Evolutionary conservation across 2,888 invertebrate species (phyloP), one percentile per base, ranked within the genome.

Genomic region (Microplitis deprimator): DNA sequence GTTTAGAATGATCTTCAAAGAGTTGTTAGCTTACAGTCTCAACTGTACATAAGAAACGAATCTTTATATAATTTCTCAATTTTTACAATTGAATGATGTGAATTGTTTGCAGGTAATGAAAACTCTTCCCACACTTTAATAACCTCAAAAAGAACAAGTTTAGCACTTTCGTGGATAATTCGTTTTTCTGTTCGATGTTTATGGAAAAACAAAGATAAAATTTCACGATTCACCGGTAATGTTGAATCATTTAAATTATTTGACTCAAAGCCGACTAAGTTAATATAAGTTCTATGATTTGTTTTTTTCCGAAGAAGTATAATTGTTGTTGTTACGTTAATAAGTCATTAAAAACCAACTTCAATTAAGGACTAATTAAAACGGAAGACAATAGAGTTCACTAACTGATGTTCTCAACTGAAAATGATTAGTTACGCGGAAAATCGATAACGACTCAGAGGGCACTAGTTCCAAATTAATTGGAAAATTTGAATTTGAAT

Each of bases 101-200:
- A 72, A 38, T 72, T 72, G n/a, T 39, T 72, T 65, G 1, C 39
- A 61, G 72, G 62, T 38, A 72, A 72, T 8, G 39, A 38, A 62
- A 72, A 72, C 17, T 62, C 10, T 62, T 8, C 10, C 65, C 64
- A 72, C 62, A 72, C 72, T 62, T 72, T 72, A 38, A 62, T 72
- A 62, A 72, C 72, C 72, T 72, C 72, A 72, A 13, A n/a, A 8
- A 72, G 39, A 64, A 72, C 72, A 59, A 72, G 10, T 62, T 64
- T 62, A 6, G 60, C 72, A 72, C 72, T 72, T 16, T 62, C 39
- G 40, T 62, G 72, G n/a, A 72, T 72, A 6, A 62, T 41, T 1
- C 1, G 5, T 13, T 72, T 64, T 65, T 72, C 72, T 13, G 72
- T 72, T n/a, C 72, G 38, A 72, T 72, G 72, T 72, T 72, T 72